Evolutionary conservation across 1,140 invertebrate species (phyloP), one percentile per base, ranked within the genome.

Genomic region (Achatina immaculata): DNA sequence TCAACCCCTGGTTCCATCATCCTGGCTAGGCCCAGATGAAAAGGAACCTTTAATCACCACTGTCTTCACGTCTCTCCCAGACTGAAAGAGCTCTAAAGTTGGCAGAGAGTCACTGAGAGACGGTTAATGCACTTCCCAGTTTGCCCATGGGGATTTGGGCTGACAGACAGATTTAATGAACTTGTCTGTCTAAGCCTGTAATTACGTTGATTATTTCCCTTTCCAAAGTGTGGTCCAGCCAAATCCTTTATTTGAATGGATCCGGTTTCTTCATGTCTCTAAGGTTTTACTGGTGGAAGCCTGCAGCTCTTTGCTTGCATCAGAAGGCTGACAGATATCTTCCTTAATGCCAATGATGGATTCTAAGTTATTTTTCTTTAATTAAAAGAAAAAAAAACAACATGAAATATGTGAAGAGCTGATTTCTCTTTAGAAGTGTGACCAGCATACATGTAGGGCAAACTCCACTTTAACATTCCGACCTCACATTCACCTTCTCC

Each of bases 121-220:
- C 51, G 28, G 28, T 28, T 62, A 62, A 28, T 62, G 58, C 58
- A 62, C 58, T 62, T 62, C 28, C n/a, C 28, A 62, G 58, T 31
- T 62, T 28, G 58, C n/a, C 58, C 58, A 7, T 6, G 51, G 58
- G 58, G 58, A 62, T 34, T 62, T 62, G 31, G 7, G 4, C 3
- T 62, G 58, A 62, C 58, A 62, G 58, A 28, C 58, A 62, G 28
- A 31, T n/a, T 62, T 62, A 62, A 62, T 62, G 58, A 62, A 62
- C 58, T 62, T 62, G 58, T 34, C 58, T 62, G 1, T 34, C 58
- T 62, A 62, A 31, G 21, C 2, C 28, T 34, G 28, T 62, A 62
- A 62, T 62, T 62, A 62, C 31, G n/a, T 62, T 62, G 58, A 62
- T 62, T 62, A 62, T 28, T 62, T 62, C 58, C 58, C 31, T 62